These are phyloP conservation scores for Psettodes erumei DNA, from an alignment of 2,113 vertebrate species.

Conservation along the genomic window DNA sequence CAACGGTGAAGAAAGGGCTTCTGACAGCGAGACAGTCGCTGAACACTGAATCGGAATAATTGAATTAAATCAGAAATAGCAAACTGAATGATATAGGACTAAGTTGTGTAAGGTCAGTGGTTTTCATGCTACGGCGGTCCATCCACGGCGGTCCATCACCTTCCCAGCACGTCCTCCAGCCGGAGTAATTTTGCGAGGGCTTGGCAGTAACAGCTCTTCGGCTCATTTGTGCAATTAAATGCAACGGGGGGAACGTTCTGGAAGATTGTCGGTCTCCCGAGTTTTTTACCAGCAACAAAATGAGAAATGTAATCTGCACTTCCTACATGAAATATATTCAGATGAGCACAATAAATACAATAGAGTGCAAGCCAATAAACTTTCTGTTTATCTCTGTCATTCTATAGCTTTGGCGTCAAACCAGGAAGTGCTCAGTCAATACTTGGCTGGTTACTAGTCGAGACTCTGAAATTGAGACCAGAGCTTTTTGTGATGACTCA, in stretches of 20 bases:
- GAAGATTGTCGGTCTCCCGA: constrained; percentile 1
- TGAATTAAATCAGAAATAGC: not conserved
- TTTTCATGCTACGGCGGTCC: constrained; percentile 15
- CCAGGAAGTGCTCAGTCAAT: not conserved
- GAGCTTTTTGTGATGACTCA: not conserved
- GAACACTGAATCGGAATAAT: not conserved
- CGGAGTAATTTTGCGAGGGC: constrained; percentile 14
- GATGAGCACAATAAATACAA: not conserved
- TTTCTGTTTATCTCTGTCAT: not conserved
- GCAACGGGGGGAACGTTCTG: constrained; percentile 7
- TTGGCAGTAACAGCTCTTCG: constrained; percentile 6
- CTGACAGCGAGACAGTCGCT: not conserved
- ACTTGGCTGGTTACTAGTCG: too few relatives aligned
- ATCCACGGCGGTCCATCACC: constrained; percentile 29
- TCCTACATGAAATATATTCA: not conserved
- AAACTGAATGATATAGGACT: constrained; percentile 2
- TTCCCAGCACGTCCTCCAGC: constrained; percentile 25
- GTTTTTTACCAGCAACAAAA: constrained; percentile 2
- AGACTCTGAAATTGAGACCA: not conserved
- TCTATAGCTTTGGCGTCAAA: not conserved
- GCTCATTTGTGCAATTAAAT: constrained; percentile 30
- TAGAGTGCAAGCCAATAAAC: not conserved
- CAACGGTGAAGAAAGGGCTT: not conserved
- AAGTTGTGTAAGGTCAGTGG: constrained; percentile 2
- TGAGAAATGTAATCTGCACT: not conserved